Evolutionary conservation across 2,113 vertebrate genomes (phyloP), one percentile per base, ranked within the genome.

Genomic region (Sapayoa aenigma): DNA sequence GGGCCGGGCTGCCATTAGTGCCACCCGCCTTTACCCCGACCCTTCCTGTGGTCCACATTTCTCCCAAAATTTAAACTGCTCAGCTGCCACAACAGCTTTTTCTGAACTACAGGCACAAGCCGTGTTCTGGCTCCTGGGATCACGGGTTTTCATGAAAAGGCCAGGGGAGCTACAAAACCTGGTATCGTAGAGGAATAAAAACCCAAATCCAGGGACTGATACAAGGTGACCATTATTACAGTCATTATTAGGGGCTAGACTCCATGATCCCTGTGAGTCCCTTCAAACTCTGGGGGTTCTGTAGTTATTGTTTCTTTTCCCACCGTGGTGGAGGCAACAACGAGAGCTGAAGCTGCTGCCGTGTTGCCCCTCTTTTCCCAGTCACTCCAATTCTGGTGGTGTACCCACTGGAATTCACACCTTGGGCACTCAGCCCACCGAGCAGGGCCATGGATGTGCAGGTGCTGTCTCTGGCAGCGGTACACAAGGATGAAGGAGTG

Each of bases 381-480:
- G 2, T 20, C 24, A 1, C 27, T 41, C 49, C 13, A 33, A 0
- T 58, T 80, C 53, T 19, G 33, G 22, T 9, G 22, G 27, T 4
- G 9, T 44, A 68, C 67, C 27, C 33, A 14, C 2, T 3, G 63
- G 31, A 92, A 81, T 69, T 66, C 13, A 19, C 59, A 7, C 4
- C 42, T n/a, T 33, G n/a, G 4, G 4, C 9, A 1, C 56, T 35
- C 63, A 33, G 37, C 58, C 21, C 4, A 1, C 9, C 3, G 5
- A 35, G 67, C 49, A 23, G 42, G 10, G 30, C 3, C 35, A 9
- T 1, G 73, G 56, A 14, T 1, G 0, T 10, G 1, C 35, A 14
- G 41, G 58, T n/a, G 3, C 44, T 62, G 50, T 16, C 52, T 28
- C n/a, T 25, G 30, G 23, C 1, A 1, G 24, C 12, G 52, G n/a